Evolutionary conservation across 2,888 invertebrate species (phyloP).

Genomic region (Nomada fabriciana): DNA sequence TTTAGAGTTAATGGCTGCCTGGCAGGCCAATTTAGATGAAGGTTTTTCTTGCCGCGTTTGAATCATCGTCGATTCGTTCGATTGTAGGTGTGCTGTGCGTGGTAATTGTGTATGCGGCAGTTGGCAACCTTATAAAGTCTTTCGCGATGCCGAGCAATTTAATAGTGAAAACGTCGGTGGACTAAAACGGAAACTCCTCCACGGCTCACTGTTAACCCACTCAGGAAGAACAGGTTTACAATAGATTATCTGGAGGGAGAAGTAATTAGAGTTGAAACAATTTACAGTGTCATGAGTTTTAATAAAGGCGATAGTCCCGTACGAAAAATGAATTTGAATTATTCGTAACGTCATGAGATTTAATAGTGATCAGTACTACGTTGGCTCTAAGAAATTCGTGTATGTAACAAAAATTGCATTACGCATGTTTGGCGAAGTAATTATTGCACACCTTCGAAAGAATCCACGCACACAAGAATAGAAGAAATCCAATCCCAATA

Average conservation of each 20-base stretch:
- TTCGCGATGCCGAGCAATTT: neutral
- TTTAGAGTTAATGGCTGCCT: neutral
- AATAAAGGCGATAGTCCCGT: neutral
- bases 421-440: no score
- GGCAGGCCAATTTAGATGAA: neutral
- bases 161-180: neutral
- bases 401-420: no score
- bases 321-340: neutral
- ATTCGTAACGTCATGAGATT: no score
- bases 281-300: neutral
- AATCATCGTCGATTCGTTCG: neutral
- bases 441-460: no score
- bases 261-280: neutral
- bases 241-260: neutral
- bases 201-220: neutral
- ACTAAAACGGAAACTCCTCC: neutral
- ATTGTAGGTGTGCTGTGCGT: neutral
- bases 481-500: no score
- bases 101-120: constrained; percentile 12
- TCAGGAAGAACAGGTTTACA: neutral
- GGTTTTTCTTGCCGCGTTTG: neutral
- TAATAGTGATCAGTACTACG: no score
- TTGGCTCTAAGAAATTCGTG: no score
- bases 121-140: constrained; percentile 11
- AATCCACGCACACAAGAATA: no score